Percentiles rank a stretch among this genome's conserved stretches.
Conservation (phyloP, 2,797 vertebrate genomes). For the Natrix natrix region DNA sequence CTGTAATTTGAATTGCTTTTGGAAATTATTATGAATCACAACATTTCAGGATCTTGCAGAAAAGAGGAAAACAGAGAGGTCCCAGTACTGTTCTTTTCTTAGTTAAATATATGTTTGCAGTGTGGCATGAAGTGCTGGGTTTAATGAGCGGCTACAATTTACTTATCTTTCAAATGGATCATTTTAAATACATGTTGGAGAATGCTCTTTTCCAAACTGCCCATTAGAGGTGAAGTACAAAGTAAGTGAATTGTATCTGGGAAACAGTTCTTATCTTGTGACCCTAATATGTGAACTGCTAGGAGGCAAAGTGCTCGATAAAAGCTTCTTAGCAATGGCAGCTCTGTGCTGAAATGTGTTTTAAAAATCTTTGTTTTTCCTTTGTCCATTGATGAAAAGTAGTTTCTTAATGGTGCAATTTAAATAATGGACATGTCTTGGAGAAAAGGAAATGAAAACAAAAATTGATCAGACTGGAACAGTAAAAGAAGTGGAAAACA, state of each 20-base stretch:
- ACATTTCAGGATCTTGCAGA: constrained; percentile 52
- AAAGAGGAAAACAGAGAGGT: constrained; percentile 37
- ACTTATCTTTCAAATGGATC: constrained; percentile 72
- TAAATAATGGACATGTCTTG: constrained; percentile 18
- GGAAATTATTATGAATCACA: constrained; percentile 66
- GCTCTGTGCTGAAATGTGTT: constrained; percentile 27
- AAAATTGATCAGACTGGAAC: not conserved
- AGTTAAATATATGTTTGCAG: constrained; percentile 68
- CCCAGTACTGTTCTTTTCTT: constrained; percentile 65
- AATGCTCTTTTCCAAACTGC: constrained; percentile 66
- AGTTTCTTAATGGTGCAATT: constrained; percentile 21
- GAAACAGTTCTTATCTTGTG: constrained; percentile 57
- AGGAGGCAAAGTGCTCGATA: constrained; percentile 18
- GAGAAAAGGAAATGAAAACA: not conserved
- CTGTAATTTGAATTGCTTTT: constrained; percentile 61
- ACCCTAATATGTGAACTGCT: constrained; percentile 43
- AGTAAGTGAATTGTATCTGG: constrained; percentile 51
- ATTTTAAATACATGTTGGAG: constrained; percentile 67
- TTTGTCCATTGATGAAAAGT: constrained; percentile 3
- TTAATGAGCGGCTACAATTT: constrained; percentile 66
- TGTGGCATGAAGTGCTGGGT: constrained; percentile 48
- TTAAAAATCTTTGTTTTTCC: constrained; percentile 27
- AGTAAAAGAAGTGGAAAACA: not conserved
- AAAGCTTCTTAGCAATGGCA: constrained; percentile 28
- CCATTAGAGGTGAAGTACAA: constrained; percentile 64